Percentiles rank a stretch among this genome's conserved stretches.
phyloP scores from a whole-genome alignment of 2,113 vertebrate genomes.

The Tragelaphus strepsiceros region DNA sequence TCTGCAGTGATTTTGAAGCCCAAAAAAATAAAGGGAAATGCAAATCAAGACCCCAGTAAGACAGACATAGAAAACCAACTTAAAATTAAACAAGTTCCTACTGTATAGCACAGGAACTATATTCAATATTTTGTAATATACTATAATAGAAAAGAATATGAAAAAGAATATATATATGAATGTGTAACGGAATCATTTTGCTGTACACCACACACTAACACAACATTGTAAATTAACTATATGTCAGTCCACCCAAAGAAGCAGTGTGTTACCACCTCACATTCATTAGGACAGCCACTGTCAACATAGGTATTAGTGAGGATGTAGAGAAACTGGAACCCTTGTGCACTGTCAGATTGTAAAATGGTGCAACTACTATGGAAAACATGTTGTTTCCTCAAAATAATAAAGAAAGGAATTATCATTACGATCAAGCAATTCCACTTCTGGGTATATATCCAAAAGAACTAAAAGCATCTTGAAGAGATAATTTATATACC shows the following conservation, averaged over 20 bases:
- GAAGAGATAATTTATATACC: neutral
- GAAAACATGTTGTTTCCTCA: neutral
- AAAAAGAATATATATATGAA: neutral
- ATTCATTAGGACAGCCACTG: neutral
- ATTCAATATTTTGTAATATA: neutral
- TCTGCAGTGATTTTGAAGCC: too few species aligned
- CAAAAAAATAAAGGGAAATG: neutral
- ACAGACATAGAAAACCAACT: neutral
- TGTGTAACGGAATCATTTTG: neutral
- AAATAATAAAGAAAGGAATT: neutral
- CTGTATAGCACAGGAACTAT: neutral
- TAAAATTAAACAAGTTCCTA: neutral
- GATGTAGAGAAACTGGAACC: neutral
- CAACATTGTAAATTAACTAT: neutral
- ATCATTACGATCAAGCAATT: neutral
- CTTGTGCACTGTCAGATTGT: neutral
- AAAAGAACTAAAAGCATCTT: neutral
- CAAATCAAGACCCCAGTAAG: neutral
- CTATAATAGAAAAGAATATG: neutral
- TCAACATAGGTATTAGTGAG: neutral
- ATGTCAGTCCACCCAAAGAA: neutral
- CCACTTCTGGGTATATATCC: neutral
- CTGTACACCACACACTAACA: neutral
- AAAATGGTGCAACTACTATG: neutral
- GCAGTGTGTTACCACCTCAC: neutral